Evolutionary conservation across 2,888 invertebrate species (phyloP).

Genomic region (Pachycephus smyrnensis): DNA sequence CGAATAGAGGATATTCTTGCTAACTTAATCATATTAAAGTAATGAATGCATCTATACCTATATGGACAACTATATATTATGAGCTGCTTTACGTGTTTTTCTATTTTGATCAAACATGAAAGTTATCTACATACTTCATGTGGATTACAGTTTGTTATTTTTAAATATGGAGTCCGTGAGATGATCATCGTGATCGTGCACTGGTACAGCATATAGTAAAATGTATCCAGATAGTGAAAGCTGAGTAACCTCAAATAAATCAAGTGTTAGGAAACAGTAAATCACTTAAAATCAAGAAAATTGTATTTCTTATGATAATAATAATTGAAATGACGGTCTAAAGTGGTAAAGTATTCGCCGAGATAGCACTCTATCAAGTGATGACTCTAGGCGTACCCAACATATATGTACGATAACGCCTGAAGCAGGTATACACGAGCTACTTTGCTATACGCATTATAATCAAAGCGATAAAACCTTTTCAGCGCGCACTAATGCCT

Average conservation of each 20-base stretch:
- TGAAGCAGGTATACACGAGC: neutral
- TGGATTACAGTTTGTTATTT: neutral
- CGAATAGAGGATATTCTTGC: neutral
- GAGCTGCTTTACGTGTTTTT: neutral
- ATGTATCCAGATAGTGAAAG: neutral
- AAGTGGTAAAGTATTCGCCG: neutral
- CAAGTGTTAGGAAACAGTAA: neutral
- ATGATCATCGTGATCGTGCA: neutral
- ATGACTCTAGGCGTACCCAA: neutral
- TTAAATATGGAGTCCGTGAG: neutral
- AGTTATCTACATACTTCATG: neutral
- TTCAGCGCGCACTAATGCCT: neutral
- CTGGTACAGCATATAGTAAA: neutral
- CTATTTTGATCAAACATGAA: neutral
- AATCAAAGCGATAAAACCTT: neutral
- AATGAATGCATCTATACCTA: neutral
- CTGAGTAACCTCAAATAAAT: neutral
- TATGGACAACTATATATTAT: neutral
- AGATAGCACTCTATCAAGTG: constrained; percentile 10
- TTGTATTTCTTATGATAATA: neutral
- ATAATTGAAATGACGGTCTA: neutral
- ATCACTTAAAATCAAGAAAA: neutral
- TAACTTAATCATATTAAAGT: neutral
- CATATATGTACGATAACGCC: neutral
- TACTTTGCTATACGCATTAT: neutral